Evolutionary conservation across 2,888 invertebrate species (phyloP), one percentile per base, ranked within the genome.

Genomic region (Ochropleura plecta): DNA sequence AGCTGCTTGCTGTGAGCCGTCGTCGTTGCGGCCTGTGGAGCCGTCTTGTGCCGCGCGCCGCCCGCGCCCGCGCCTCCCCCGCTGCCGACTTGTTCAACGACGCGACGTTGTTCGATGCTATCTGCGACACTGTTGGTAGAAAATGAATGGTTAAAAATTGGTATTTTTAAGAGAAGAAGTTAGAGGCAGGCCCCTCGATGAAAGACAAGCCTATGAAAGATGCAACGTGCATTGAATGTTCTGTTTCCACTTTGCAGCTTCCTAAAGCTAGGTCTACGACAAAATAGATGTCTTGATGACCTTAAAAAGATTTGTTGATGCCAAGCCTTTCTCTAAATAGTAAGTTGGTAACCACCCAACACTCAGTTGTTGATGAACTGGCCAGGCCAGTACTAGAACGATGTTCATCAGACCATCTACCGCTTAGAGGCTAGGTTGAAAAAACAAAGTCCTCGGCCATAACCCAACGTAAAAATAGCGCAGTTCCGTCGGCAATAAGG

Each of bases 1-100:
- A 98, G 97, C 96, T 98, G 98, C 96, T 98, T 98, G 97, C 98
- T 97, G 97, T 98, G 98, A 93, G 98, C 97, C 97, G 98, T 98
- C 97, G 98, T 98, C 96, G 97, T 97, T 91, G 94, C 91, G 95
- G 94, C 94, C 95, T 95, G 94, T 88, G 94, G 93, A 86, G 94
- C 94, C 93, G 94, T 93, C 91, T 91, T 92, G 92, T 92, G 92
- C 89, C 94, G 96, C 90, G 96, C 95, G 96, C 95, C 93, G 94
- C 82, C 68, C 86, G 94, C 93, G 94, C 94, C 94, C 93, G 93
- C 92, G 91, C 91, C 92, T 90, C 91, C 91, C 91, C 92, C 93
- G 79, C 88, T 86, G 70, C 83, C 92, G 86, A 90, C 89, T 88
- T 91, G 92, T 69, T 87, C 89, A 81, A 78, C 89, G 91, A 89